phyloP scores from a whole-genome alignment of 2,888 invertebrate species.

The Aspidiotus destructor region DNA sequence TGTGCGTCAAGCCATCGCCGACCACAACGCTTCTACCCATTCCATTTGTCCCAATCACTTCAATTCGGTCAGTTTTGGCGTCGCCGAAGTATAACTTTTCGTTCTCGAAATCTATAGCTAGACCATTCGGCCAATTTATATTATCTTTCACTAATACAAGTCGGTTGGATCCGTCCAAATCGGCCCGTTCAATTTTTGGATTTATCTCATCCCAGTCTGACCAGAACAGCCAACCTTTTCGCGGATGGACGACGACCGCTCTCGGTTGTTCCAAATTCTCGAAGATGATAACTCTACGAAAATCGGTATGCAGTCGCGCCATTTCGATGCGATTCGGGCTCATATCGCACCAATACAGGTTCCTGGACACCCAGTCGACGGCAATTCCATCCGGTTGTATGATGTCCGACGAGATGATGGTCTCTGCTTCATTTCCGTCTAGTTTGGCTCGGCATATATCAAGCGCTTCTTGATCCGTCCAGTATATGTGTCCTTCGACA shows the following conservation, averaged over 20 bases:
- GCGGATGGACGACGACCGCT: conserved; percentile 81
- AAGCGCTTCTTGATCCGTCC: conserved; percentile 74
- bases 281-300: conserved; percentile 61
- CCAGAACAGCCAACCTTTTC: conserved; percentile 85
- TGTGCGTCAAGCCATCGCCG: conserved; percentile 72
- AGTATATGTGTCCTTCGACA: conserved; percentile 69
- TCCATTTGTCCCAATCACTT: conserved; percentile 75
- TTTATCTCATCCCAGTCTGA: conserved; percentile 80
- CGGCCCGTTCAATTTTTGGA: conserved; percentile 79
- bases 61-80: conserved; percentile 80
- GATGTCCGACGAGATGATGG: conserved; percentile 62
- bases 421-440: conserved; percentile 66
- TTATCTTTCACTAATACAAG: conserved; percentile 54
- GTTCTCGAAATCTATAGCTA: conserved; percentile 54
- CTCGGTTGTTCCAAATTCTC: conserved; percentile 78
- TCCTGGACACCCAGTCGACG: conserved; percentile 75
- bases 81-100: conserved; percentile 81
- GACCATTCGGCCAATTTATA: conserved; percentile 80
- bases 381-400: conserved; percentile 80
- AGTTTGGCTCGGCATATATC: conserved; percentile 66
- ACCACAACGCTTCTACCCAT: conserved; percentile 65
- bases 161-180: conserved; percentile 69
- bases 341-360: conserved; percentile 86
- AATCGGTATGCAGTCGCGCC: conserved; percentile 67
- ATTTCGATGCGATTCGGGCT: conserved; percentile 85